These are phyloP conservation scores for Platyscelio sp. DNA, from an alignment of 2,888 invertebrate species.

Conservation along the genomic window DNA sequence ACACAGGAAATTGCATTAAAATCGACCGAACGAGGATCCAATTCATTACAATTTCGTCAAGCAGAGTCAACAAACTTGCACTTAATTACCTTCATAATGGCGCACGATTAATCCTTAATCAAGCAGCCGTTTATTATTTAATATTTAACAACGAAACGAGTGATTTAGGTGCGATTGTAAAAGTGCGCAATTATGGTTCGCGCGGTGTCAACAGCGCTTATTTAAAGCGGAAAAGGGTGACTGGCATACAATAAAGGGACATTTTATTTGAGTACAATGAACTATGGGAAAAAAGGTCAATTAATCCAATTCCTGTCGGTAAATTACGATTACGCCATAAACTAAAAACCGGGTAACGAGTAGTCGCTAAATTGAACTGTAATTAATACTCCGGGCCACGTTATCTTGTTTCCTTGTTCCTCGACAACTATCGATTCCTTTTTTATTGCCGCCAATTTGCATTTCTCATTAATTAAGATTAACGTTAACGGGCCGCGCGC, in stretches of 20 bases:
- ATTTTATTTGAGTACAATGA: constrained; percentile 52
- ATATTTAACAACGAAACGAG: no score
- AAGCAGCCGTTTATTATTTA: no score
- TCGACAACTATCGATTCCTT: constrained; percentile 58
- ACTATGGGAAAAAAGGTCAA: constrained; percentile 64
- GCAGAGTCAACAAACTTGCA: no score
- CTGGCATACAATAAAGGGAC: constrained; percentile 46
- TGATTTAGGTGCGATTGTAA: no score
- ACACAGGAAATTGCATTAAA: no score
- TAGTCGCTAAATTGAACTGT: constrained; percentile 58
- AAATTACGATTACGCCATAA: constrained; percentile 61
- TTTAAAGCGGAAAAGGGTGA: constrained; percentile 28
- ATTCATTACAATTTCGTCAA: no score
- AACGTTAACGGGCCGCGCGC: constrained; percentile 46
- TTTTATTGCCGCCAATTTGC: constrained; percentile 53
- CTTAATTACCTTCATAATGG: no score
- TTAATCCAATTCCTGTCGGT: constrained; percentile 57
- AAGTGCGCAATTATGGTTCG: no score
- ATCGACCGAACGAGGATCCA: no score
- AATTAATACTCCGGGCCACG: constrained; percentile 57
- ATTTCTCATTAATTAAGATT: constrained; percentile 70
- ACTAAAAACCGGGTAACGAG: constrained; percentile 50
- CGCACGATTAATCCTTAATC: no score
- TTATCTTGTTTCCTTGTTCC: constrained; percentile 65
- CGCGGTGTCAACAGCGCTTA: no score